These are phyloP conservation scores for Pteropus alecto DNA, from an alignment of 2,113 vertebrate species.

Conservation along the genomic window DNA sequence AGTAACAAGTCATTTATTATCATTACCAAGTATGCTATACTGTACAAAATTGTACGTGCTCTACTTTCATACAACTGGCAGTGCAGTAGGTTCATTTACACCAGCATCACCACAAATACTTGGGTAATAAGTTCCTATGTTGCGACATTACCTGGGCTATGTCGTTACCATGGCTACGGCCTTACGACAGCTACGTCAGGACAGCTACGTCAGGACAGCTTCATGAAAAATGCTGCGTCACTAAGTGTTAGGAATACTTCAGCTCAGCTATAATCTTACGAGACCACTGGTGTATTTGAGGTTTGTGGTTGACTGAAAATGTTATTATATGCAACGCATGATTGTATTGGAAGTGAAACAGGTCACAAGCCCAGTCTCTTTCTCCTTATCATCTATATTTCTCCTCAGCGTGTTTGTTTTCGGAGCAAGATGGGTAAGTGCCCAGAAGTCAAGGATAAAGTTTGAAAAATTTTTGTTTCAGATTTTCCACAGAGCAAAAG, in stretches of 20 bases:
- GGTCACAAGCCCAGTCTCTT: background rate
- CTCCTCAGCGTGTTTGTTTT: background rate
- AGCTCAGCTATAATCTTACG: too few species aligned
- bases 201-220: background rate
- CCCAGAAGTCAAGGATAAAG: background rate
- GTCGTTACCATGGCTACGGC: too few species aligned
- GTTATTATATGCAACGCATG: too few species aligned
- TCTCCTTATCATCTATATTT: background rate
- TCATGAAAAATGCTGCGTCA: background rate
- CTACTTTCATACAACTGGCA: background rate
- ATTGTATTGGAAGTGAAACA: background rate
- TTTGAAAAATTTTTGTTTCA: background rate
- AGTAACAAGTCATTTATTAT: background rate
- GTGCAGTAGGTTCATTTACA: background rate
- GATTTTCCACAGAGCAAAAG: background rate
- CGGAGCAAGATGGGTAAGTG: background rate
- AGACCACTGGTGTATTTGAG: too few species aligned
- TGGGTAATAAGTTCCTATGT: too few species aligned
- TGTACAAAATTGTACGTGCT: background rate
- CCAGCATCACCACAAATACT: background rate
- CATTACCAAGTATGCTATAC: too few species aligned
- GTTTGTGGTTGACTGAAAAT: background rate
- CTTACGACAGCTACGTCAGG: background rate
- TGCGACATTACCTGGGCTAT: fast-evolving
- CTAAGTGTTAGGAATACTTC: background rate